Percentiles rank a stretch among this genome's conserved stretches.
phyloP scores from a whole-genome alignment of 2,797 vertebrate species.

The Pseudocheirus occidentalis region DNA sequence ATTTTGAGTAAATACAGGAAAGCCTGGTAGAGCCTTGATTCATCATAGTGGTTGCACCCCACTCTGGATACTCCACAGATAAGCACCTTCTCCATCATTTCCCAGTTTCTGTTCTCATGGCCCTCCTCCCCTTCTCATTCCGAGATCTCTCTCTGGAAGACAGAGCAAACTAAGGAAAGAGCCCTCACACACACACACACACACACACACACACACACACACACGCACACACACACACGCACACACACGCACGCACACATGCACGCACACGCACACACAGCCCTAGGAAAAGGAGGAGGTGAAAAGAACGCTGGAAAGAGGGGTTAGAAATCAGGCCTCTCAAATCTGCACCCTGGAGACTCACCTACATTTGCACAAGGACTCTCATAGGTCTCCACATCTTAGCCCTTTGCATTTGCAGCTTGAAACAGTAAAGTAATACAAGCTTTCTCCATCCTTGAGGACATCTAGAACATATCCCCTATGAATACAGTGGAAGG shows the following conservation, averaged over 20 bases:
- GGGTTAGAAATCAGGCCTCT: not conserved
- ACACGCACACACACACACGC: no score
- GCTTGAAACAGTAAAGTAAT: conserved; percentile 37
- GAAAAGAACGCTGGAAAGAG: not conserved
- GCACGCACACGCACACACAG: not conserved
- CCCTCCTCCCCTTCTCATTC: not conserved
- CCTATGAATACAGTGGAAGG: not conserved
- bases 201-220: no score
- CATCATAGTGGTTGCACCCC: not conserved
- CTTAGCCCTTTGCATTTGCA: not conserved
- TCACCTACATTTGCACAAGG: not conserved
- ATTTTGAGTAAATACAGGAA: not conserved
- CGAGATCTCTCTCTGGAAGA: not conserved
- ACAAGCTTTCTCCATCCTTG: conserved; percentile 23
- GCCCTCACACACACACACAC: not conserved
- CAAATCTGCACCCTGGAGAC: not conserved
- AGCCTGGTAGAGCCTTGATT: not conserved
- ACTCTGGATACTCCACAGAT: not conserved
- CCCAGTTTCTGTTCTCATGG: not conserved
- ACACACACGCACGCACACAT: not conserved
- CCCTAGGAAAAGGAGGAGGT: not conserved
- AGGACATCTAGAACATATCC: conserved; percentile 24
- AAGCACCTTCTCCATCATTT: not conserved
- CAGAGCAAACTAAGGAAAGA: not conserved
- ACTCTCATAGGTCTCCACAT: not conserved